Percentiles rank a stretch among this genome's conserved stretches.
Evolutionary conservation across 2,797 vertebrate genomes (phyloP).

Genomic region (Sebastiscus albofasciatus): DNA sequence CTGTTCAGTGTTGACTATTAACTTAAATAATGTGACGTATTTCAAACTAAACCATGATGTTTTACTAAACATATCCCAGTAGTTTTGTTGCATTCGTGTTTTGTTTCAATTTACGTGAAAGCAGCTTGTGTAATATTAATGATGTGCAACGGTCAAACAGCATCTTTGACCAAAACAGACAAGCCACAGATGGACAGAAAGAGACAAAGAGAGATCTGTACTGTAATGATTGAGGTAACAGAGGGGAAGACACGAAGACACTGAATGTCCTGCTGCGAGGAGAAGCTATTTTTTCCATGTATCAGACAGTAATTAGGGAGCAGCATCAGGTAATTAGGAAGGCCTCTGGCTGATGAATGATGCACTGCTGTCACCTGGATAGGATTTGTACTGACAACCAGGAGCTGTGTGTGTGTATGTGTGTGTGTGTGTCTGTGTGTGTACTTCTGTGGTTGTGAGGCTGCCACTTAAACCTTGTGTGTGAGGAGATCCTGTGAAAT

Average conservation of each 20-base stretch:
- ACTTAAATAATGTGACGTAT: too few relatives aligned
- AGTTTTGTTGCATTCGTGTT: too few relatives aligned
- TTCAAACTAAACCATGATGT: neutral
- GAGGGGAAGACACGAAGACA: slow-evolving; percentile 1
- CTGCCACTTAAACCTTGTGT: neutral
- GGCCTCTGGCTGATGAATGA: slow-evolving; percentile 48
- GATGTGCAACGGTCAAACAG: neutral
- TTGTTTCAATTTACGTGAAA: too few relatives aligned
- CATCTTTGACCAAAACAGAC: neutral
- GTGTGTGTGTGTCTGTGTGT: neutral
- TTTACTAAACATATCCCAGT: too few relatives aligned
- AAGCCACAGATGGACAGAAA: neutral
- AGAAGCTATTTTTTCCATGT: slow-evolving; percentile 41
- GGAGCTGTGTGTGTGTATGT: neutral
- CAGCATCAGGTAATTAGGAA: slow-evolving; percentile 58
- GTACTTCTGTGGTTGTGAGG: neutral
- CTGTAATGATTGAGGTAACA: slow-evolving; percentile 10
- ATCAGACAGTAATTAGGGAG: slow-evolving; percentile 64
- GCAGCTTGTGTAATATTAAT: neutral
- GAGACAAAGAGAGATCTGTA: neutral
- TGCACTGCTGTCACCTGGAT: slow-evolving; percentile 38
- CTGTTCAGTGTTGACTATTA: too few relatives aligned
- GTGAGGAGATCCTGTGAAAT: slow-evolving; percentile 2
- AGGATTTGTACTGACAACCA: slow-evolving; percentile 32
- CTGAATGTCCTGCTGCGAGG: slow-evolving; percentile 19